These are phyloP conservation scores for Galeruca laticollis DNA, from an alignment of 2,888 invertebrate genomes.

Conservation along the genomic window DNA sequence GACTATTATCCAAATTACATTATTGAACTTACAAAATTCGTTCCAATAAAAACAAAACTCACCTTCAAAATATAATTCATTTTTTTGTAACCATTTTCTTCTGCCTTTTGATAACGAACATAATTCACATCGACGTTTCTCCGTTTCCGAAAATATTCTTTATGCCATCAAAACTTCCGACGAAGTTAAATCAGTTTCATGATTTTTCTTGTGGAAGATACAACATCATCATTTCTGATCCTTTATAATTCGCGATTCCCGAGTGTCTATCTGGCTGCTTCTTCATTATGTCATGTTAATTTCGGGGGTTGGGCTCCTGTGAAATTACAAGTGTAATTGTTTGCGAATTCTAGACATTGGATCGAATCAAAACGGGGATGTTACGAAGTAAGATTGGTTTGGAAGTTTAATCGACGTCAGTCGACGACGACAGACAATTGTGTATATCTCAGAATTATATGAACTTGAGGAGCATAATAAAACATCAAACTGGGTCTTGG, in stretches of 20 bases:
- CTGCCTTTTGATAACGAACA: no score
- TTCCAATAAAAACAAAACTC: no score
- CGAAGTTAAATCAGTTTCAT: constrained; percentile 5
- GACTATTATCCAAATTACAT: no score
- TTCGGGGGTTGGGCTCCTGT: background rate
- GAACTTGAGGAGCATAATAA: background rate
- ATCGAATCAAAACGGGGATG: background rate
- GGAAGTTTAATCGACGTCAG: background rate
- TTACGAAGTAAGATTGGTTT: background rate
- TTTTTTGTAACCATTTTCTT: no score
- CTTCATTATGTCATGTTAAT: constrained; percentile 10
- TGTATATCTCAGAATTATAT: background rate
- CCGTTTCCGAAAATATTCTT: background rate
- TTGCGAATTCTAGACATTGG: background rate
- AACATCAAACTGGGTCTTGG: background rate
- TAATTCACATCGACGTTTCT: no score
- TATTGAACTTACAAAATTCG: no score
- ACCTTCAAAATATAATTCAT: no score
- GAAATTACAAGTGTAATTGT: constrained; percentile 1
- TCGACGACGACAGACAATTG: background rate
- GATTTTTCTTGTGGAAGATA: constrained; percentile 14
- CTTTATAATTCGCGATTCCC: constrained; percentile 4
- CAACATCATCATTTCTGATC: background rate
- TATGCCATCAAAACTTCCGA: background rate
- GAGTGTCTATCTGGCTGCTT: background rate